These are phyloP conservation scores for Himalopsyche phryganea DNA, from an alignment of 1,140 invertebrate genomes.

Conservation along the genomic window DNA sequence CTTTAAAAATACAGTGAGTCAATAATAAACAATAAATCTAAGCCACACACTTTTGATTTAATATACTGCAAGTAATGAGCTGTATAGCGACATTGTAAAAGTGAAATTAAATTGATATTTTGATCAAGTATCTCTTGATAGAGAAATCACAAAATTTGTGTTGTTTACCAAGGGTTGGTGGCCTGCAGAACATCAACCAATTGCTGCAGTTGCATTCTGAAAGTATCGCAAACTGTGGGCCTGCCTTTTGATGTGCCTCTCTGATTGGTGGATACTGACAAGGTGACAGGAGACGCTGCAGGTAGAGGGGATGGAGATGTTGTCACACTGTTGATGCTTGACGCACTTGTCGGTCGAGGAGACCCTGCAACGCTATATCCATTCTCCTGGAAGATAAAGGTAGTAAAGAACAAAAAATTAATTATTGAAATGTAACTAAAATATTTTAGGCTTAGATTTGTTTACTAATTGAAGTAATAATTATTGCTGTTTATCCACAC, in stretches of 20 bases:
- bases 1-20: too few relatives aligned
- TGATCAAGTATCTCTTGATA: too few relatives aligned
- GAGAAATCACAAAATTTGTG: too few relatives aligned
- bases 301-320: conserved; percentile 17
- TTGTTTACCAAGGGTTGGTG: conserved; percentile 87
- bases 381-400: conserved; percentile 29
- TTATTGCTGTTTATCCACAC: too few relatives aligned
- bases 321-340: conserved; percentile 3
- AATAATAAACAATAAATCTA: too few relatives aligned
- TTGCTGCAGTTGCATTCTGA: conserved; percentile 85
- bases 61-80: too few relatives aligned
- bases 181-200: conserved; percentile 87
- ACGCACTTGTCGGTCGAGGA: conserved; percentile 18
- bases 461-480: too few relatives aligned
- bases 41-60: too few relatives aligned
- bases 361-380: conserved; percentile 16
- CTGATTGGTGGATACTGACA: conserved; percentile 60
- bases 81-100: too few relatives aligned
- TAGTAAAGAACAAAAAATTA: conserved; percentile 5
- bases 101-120: too few relatives aligned
- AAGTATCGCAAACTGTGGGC: conserved; percentile 90
- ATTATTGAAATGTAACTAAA: too few relatives aligned
- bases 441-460: too few relatives aligned
- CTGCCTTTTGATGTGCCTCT: conserved; percentile 86
- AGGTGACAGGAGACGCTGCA: conserved; percentile 6